Evolutionary conservation across 2,888 invertebrate species (phyloP).

Genomic region (Nomada fabriciana): DNA sequence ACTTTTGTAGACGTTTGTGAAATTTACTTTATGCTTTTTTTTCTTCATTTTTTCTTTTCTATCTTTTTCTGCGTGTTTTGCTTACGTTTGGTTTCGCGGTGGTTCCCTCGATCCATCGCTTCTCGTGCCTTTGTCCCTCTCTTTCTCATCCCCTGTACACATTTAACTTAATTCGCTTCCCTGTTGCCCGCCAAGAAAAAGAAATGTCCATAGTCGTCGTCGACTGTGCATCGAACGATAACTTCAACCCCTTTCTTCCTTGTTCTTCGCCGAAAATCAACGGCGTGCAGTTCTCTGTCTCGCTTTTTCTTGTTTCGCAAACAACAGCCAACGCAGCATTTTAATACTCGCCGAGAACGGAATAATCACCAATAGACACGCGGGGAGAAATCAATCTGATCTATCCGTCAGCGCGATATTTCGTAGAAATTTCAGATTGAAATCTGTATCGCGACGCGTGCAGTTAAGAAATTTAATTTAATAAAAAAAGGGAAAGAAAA

Average conservation of each 20-base stretch:
- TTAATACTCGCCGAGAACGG: background rate
- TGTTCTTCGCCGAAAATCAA: constrained; percentile 39
- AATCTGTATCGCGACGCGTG: background rate
- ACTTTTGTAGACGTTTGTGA: constrained; percentile 61
- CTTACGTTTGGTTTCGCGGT: constrained; percentile 65
- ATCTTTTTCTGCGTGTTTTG: constrained; percentile 47
- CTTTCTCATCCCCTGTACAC: background rate
- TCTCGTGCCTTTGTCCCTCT: background rate
- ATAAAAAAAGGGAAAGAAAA: constrained; percentile 1
- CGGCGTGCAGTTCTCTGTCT: constrained; percentile 29
- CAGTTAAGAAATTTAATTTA: background rate
- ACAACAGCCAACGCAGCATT: constrained; percentile 58
- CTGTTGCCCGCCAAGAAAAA: background rate
- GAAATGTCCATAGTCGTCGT: constrained; percentile 20
- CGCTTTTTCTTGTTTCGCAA: background rate
- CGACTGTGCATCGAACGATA: constrained; percentile 33
- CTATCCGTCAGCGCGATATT: background rate
- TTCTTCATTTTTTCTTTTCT: constrained; percentile 37
- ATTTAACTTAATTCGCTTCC: background rate
- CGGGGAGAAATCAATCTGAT: constrained; percentile 24
- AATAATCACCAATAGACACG: constrained; percentile 24
- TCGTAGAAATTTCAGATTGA: too few species aligned
- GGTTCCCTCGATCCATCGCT: constrained; percentile 61
- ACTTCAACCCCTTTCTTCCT: background rate
- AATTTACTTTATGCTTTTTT: constrained; percentile 40